A percentile compares a stretch with the other conserved stretches of the same genome.
Conservation (phyloP, 2,888 invertebrate species). For the Drosophila melanocephala region DNA sequence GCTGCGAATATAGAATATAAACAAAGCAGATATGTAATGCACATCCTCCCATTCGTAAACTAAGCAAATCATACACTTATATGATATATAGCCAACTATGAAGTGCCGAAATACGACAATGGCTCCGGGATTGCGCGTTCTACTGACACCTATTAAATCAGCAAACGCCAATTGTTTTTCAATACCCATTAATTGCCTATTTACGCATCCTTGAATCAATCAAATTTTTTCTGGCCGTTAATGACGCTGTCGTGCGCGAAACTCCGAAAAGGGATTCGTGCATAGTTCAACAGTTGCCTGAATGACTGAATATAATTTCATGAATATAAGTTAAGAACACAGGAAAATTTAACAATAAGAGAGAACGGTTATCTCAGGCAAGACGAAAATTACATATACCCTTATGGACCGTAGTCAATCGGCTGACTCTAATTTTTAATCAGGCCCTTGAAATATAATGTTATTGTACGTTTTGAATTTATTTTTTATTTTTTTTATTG, state of each 20-base stretch:
- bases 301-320: background rate
- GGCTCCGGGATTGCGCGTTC: background rate
- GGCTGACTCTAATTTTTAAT: background rate
- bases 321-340: background rate
- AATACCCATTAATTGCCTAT: background rate
- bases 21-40: background rate
- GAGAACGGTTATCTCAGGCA: background rate
- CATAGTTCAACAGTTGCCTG: background rate
- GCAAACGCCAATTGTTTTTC: background rate
- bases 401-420: background rate
- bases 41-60: background rate
- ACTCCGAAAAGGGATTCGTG: too few species aligned
- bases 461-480: too few species aligned
- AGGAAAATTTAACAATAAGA: background rate
- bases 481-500: too few species aligned
- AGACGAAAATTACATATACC: background rate
- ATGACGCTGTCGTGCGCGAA: too few species aligned
- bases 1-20: conserved; percentile 36
- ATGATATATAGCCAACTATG: background rate
- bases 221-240: too few species aligned
- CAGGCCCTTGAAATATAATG: too few species aligned
- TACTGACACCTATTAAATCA: background rate
- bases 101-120: background rate
- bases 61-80: background rate
- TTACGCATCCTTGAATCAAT: background rate